These are phyloP conservation scores for Coptodon rendalli DNA, from an alignment of 2,113 vertebrate genomes.

Conservation along the genomic window DNA sequence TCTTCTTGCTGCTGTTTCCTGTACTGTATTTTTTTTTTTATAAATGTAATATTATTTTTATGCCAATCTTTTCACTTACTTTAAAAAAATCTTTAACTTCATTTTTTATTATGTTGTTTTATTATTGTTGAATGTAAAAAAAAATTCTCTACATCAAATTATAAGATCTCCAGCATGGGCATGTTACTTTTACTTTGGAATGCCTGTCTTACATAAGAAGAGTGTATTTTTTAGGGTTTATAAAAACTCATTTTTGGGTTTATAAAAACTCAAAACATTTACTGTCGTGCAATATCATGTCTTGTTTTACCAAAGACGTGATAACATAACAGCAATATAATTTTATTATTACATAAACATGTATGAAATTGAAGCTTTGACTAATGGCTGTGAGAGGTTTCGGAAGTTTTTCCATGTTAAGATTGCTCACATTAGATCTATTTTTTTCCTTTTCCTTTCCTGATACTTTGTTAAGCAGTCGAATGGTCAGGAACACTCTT, in stretches of 20 bases:
- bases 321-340: background rate
- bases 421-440: background rate
- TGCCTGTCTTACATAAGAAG: background rate
- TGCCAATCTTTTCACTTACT: background rate
- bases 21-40: background rate
- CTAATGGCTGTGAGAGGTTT: background rate
- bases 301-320: background rate
- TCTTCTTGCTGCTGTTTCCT: background rate
- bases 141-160: no score
- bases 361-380: background rate
- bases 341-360: background rate
- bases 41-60: background rate
- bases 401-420: background rate
- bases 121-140: background rate
- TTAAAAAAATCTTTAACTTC: no score
- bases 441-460: background rate
- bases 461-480: background rate
- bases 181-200: slow-evolving; percentile 12
- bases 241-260: no score
- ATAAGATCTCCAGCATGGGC: no score
- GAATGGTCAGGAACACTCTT: background rate
- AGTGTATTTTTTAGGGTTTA: background rate
- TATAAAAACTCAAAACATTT: background rate
- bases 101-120: background rate
- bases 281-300: background rate